Base-by-base conservation (phyloP, 2,797 vertebrate species). In the Alcedo quadribrachys region DNA sequence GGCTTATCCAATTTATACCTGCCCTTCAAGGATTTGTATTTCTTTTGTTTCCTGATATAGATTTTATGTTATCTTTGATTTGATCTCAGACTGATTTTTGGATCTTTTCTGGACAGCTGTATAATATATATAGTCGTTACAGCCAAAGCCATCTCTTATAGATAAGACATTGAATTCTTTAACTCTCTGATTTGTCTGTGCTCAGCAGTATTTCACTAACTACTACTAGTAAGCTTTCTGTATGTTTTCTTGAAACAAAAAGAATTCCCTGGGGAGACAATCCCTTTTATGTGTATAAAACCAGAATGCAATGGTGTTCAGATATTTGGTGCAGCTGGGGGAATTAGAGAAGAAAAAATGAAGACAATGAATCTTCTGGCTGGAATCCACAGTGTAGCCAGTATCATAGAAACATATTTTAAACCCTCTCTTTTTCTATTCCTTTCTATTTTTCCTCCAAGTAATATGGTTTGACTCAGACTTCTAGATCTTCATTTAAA, bases 221-320 rank as follows among this genome's bases (percentile, higher is more conserved):
- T 81, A 71, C 37, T 78, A 85, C 73, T 82, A 95, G 58, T 93
- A 85, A 82, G 61, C 46, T 91, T 50, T 76, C 80, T 40, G 50
- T 71, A 28, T 85, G 81, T 75, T 67, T 93, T 96, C 81, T 67
- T 85, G 76, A 95, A 97, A 96, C 60, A 79, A 91, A 94, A 94
- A 50, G 6, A 20, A 82, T 81, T 85, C 85, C 89, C 83, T 75
- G 85, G 80, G 85, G 74, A 92, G 15, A 19, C 12, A 89, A 79
- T 66, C 30, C 32, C 46, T 87, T 94, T 88, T 67, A 60, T 86
- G 48, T 33, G 12, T 32, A 30, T 75, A 76, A 87, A 89, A 54
- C 19, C 70, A 79, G 69, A 92, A 73, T 51, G 43, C 81, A 87
- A 28, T 55, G 9, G n/a, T 77, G 43, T 89, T 85, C 42, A 53